phyloP scores from a whole-genome alignment of 1,140 invertebrate genomes.

The Thaumatotibia leucotreta region DNA sequence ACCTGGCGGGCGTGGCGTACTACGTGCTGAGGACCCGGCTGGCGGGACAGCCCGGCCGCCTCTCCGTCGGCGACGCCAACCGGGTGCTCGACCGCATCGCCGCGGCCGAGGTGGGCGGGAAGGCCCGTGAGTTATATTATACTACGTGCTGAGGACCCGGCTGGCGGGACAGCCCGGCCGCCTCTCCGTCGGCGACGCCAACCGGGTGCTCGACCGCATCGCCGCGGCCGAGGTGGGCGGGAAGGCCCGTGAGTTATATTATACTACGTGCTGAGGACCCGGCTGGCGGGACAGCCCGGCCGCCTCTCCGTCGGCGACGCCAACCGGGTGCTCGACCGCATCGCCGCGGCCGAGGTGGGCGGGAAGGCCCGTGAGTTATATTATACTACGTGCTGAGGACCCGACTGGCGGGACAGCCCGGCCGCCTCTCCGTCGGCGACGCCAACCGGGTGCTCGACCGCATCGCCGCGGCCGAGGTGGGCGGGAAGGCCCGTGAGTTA shows the following conservation, averaged over 20 bases:
- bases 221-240: not conserved
- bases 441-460: too few relatives aligned
- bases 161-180: not conserved
- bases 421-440: too few relatives aligned
- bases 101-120: too few relatives aligned
- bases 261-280: too few relatives aligned
- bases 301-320: too few relatives aligned
- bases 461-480: too few relatives aligned
- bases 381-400: too few relatives aligned
- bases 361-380: not conserved
- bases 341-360: not conserved
- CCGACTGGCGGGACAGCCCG: not conserved
- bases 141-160: not conserved
- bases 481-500: too few relatives aligned
- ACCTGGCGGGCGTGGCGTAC: constrained; percentile 52
- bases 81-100: constrained; percentile 53
- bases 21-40: constrained; percentile 45
- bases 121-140: too few relatives aligned
- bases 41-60: constrained; percentile 22
- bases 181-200: not conserved
- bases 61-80: constrained; percentile 49
- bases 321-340: not conserved
- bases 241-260: not conserved
- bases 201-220: not conserved
- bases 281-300: not conserved